A percentile compares a stretch with the other conserved stretches of the same genome.
These are phyloP conservation scores for Tragelaphus strepsiceros DNA, from an alignment of 2,113 vertebrate genomes.

Conservation along the genomic window DNA sequence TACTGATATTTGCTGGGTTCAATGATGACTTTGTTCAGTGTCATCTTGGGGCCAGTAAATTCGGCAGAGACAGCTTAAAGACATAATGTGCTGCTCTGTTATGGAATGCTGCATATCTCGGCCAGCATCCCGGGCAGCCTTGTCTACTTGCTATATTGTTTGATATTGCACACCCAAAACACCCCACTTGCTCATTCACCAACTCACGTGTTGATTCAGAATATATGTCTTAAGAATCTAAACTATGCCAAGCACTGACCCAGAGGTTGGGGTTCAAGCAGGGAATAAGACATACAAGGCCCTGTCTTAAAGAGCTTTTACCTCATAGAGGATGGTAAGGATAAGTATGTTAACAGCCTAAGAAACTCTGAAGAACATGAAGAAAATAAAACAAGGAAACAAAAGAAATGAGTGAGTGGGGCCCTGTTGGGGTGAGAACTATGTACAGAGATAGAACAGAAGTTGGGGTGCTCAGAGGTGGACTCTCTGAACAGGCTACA, in stretches of 20 bases:
- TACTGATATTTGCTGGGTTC: background rate
- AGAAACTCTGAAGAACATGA: background rate
- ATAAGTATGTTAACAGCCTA: too few relatives aligned
- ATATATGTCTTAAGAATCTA: background rate
- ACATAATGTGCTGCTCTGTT: background rate
- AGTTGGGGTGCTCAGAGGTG: background rate
- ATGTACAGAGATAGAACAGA: background rate
- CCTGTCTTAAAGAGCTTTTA: background rate
- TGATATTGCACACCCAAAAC: background rate
- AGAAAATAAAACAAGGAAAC: background rate
- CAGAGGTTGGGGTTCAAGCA: background rate
- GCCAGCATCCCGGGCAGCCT: background rate
- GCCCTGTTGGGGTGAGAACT: background rate
- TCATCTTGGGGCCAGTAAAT: background rate
- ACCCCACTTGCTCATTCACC: background rate
- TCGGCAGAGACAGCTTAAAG: background rate
- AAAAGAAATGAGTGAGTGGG: background rate
- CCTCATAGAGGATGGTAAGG: background rate
- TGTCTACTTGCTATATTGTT: background rate
- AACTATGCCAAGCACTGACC: background rate
- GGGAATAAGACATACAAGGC: background rate
- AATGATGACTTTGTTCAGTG: background rate
- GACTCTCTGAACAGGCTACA: background rate
- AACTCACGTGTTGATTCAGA: background rate
- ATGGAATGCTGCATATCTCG: accelerated